Percentiles rank a stretch among this genome's conserved stretches.
These are phyloP conservation scores for Spodoptera litura DNA, from an alignment of 1,140 invertebrate genomes.

Conservation along the genomic window DNA sequence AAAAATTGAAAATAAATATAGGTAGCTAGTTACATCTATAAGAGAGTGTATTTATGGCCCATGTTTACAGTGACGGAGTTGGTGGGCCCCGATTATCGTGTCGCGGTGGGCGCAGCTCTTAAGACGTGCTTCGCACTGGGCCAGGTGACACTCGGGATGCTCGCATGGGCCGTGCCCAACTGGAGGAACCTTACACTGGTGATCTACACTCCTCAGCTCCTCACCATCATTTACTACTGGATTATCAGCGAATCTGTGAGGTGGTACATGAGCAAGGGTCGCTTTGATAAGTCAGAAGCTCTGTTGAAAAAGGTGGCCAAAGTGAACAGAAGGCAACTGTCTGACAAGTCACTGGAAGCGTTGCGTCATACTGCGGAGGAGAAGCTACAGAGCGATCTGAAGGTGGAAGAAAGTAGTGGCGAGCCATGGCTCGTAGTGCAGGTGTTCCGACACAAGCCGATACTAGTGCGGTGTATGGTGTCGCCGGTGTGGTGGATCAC, in stretches of 20 bases:
- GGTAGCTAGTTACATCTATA: not conserved
- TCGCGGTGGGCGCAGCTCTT: constrained; percentile 89
- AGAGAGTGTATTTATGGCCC: not conserved
- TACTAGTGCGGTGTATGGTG: constrained; percentile 87
- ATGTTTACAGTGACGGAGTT: constrained; percentile 89
- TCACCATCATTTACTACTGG: constrained; percentile 88
- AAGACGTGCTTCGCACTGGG: constrained; percentile 90
- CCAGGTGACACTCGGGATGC: constrained; percentile 88
- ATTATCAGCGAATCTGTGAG: constrained; percentile 89
- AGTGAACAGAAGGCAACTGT: constrained; percentile 88
- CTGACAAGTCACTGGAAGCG: constrained; percentile 84
- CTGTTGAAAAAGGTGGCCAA: constrained; percentile 88
- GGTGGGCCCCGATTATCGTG: constrained; percentile 90
- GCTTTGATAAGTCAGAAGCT: constrained; percentile 87
- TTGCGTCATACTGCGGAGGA: constrained; percentile 39
- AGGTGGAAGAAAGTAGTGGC: constrained; percentile 49
- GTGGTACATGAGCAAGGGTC: constrained; percentile 91
- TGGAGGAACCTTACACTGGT: constrained; percentile 90
- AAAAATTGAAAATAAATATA: not conserved
- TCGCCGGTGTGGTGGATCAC: constrained; percentile 90
- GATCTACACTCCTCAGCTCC: constrained; percentile 88
- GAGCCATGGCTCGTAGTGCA: constrained; percentile 74
- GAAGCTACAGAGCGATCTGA: constrained; percentile 8
- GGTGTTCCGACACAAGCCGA: constrained; percentile 84
- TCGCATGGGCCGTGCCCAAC: constrained; percentile 89